A percentile compares a stretch with the other conserved stretches of the same genome.
These are phyloP conservation scores for Peromyscus attwateri DNA, from an alignment of 2,797 vertebrate genomes.

Conservation along the genomic window DNA sequence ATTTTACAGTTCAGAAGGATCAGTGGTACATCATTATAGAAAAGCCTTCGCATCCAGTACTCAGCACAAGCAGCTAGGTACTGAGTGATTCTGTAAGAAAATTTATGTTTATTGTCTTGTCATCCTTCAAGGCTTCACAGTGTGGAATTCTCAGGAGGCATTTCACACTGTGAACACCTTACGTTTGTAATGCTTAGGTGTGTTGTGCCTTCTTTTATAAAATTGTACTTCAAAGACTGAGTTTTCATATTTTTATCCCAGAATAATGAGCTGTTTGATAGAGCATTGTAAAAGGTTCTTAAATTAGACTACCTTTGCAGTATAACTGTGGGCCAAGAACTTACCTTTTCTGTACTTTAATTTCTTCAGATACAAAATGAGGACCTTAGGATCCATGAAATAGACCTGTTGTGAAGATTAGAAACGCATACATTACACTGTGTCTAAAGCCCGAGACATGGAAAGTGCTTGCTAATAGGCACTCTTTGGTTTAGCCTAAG, in stretches of 20 bases:
- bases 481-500: neutral
- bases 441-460: neutral
- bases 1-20: slow-evolving; percentile 15
- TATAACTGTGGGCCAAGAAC: neutral
- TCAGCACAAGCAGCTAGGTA: neutral
- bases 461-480: neutral
- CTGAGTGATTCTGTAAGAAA: slow-evolving; percentile 15
- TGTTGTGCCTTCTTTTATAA: neutral
- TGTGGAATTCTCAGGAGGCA: neutral
- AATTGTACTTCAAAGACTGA: neutral
- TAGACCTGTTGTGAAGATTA: neutral
- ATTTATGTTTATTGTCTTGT: slow-evolving; percentile 1
- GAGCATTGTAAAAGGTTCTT: neutral
- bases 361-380: slow-evolving; percentile 2
- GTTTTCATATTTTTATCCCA: neutral
- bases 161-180: neutral
- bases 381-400: neutral
- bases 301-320: neutral
- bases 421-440: neutral
- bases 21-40: neutral
- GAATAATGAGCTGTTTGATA: neutral
- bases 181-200: neutral
- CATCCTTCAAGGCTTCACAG: neutral
- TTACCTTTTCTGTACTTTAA: neutral
- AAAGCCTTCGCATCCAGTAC: neutral